Evolutionary conservation across 2,888 invertebrate genomes (phyloP).

Genomic region (Trachelus stipa): DNA sequence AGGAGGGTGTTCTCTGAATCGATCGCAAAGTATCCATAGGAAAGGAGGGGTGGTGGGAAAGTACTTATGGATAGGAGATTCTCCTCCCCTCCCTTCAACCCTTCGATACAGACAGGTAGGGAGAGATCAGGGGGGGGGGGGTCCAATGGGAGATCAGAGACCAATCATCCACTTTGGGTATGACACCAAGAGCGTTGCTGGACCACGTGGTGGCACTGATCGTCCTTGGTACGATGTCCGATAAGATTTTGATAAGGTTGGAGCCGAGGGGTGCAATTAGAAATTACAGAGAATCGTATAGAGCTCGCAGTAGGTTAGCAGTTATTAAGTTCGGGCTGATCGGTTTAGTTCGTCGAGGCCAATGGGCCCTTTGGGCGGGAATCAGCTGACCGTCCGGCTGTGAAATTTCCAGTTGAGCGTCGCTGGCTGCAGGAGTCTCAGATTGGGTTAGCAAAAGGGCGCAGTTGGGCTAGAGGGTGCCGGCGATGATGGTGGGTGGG

Average conservation of each 20-base stretch:
- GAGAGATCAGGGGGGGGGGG: neutral
- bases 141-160: neutral
- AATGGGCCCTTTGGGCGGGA: constrained; percentile 33
- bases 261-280: neutral
- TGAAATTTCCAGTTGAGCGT: constrained; percentile 26
- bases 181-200: neutral
- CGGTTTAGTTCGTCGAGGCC: constrained; percentile 51
- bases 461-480: constrained; percentile 26
- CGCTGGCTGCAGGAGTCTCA: constrained; percentile 45
- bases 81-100: too few species aligned
- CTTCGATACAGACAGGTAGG: neutral
- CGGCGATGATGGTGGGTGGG: neutral
- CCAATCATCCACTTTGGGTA: neutral
- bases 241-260: neutral
- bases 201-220: neutral
- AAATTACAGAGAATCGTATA: constrained; percentile 2
- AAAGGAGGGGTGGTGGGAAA: neutral
- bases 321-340: constrained; percentile 57
- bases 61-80: neutral
- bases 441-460: constrained; percentile 53
- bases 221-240: rapidly evolving
- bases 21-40: neutral
- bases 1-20: neutral
- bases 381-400: constrained; percentile 64
- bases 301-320: constrained; percentile 19